Base-by-base conservation (phyloP, 2,888 invertebrate species). In the Beris chalybata region DNA sequence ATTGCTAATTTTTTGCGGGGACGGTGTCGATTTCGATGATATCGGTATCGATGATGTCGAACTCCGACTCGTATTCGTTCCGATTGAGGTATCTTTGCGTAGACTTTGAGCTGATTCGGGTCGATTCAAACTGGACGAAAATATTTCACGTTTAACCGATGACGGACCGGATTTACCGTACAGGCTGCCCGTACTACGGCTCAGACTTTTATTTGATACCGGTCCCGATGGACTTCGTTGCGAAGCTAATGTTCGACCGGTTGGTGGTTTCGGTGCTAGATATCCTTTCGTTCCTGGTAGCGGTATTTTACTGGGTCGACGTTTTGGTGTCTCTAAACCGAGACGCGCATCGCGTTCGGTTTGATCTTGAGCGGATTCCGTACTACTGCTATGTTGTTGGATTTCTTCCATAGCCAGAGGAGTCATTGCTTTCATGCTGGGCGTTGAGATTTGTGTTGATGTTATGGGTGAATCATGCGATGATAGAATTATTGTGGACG, bases 241-340 rank as follows among this genome's bases (percentile, higher is more conserved):
- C 11, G 50, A 50, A 4, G 38, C 29, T 31, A 54, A 32, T 44
- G 43, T 64, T 53, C 55, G 57, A 4, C 79, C 83, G 69, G 76
- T 78, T 0, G 86, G 86, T n/a, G 87, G 86, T 74, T 86, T 86
- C 15, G 88, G 86, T 69, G 88, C 86, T 58, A 86, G 81, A 72
- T 85, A 83, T 68, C 82, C 83, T 74, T 84, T 81, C 76, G 80
- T 85, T 58, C 78, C 85, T 54, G 85, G 86, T 76, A 89, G 82
- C 66, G 90, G 91, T 73, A 90, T 91, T 79, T 89, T 89, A 80
- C 89, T 88, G 64, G 90, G 88, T 71, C 85, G 71, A 30, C 66
- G 81, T 73, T 72, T 74, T 69, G 71, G 73, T 67, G 72, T 73
- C 68, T 71, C 71, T 44, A 63, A 31, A 38, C 47, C 53, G 13